These are phyloP conservation scores for Chelon auratus DNA, from an alignment of 2,797 vertebrate genomes.

Conservation along the genomic window DNA sequence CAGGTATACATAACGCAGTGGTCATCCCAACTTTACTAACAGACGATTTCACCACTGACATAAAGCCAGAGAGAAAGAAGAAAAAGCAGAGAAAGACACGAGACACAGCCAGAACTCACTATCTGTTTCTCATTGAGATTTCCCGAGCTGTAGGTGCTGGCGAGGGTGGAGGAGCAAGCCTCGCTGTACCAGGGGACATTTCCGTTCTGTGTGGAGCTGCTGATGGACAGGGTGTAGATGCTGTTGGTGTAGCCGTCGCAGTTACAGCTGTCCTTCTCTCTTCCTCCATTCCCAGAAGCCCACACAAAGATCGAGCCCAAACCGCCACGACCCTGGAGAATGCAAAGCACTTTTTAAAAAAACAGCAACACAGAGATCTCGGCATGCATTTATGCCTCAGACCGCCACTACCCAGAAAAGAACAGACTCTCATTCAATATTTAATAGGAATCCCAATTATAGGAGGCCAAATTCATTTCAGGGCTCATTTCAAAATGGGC, in stretches of 20 bases:
- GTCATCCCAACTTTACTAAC: slow-evolving; percentile 5
- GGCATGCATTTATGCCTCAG: slow-evolving; percentile 31
- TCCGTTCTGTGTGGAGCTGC: slow-evolving; percentile 95
- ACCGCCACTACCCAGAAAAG: slow-evolving; percentile 23
- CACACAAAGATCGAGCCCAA: slow-evolving; percentile 98
- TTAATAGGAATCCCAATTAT: slow-evolving; percentile 59
- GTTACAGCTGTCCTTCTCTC: slow-evolving; percentile 97
- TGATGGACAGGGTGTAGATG: slow-evolving; percentile 98
- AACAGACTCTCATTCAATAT: slow-evolving; percentile 52
- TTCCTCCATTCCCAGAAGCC: slow-evolving; percentile 96
- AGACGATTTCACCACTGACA: not conserved
- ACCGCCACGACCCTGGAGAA: slow-evolving; percentile 89
- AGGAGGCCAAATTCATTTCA: slow-evolving; percentile 50
- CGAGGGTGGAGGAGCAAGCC: slow-evolving; percentile 97
- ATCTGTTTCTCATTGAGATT: slow-evolving; percentile 97
- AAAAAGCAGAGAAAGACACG: slow-evolving; percentile 75
- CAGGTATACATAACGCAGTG: not conserved
- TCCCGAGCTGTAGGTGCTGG: slow-evolving; percentile 97
- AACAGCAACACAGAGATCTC: not conserved
- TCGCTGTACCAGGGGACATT: slow-evolving; percentile 99
- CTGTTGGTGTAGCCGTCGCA: slow-evolving; percentile 99
- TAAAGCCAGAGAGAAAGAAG: not conserved
- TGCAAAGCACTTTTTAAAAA: slow-evolving; percentile 25
- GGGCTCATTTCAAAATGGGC: slow-evolving; percentile 46
- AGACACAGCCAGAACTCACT: slow-evolving; percentile 86